Conservation (phyloP, 2,888 invertebrate species). For the Asteroscopus sphinx region DNA sequence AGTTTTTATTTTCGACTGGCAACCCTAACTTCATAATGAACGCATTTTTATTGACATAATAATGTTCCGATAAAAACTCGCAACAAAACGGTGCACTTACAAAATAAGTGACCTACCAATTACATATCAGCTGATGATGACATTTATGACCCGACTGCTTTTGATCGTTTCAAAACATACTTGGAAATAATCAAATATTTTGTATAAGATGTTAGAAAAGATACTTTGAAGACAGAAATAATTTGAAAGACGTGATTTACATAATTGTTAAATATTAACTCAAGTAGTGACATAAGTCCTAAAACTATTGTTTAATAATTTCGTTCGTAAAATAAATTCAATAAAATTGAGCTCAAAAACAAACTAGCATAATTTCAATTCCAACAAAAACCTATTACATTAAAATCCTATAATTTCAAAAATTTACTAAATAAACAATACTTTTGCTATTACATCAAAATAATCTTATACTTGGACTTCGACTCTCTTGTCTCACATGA, state of each 20-base stretch:
- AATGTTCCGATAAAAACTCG: constrained; percentile 36
- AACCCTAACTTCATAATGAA: constrained; percentile 40
- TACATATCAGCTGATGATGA: constrained; percentile 37
- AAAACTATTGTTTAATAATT: constrained; percentile 44
- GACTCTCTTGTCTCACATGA: constrained; percentile 14
- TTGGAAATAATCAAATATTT: constrained; percentile 30
- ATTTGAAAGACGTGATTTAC: constrained; percentile 19
- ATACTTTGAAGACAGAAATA: constrained; percentile 25
- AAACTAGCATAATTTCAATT: constrained; percentile 54
- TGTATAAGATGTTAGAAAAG: background rate
- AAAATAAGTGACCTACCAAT: constrained; percentile 32
- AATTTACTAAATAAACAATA: constrained; percentile 54
- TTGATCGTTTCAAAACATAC: constrained; percentile 32
- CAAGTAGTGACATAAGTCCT: constrained; percentile 39
- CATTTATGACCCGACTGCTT: constrained; percentile 55
- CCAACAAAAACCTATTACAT: constrained; percentile 48
- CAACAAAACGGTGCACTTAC: constrained; percentile 45
- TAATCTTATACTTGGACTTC: constrained; percentile 28
- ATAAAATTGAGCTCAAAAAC: constrained; percentile 53
- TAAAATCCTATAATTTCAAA: constrained; percentile 42
- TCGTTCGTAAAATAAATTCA: constrained; percentile 42
- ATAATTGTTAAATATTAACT: constrained; percentile 10
- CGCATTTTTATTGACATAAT: constrained; percentile 43
- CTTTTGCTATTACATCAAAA: constrained; percentile 36
- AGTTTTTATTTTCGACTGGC: constrained; percentile 49